phyloP scores from a whole-genome alignment of 64 coral and sea anemone genomes.

The Catalaphyllia jardinei region DNA sequence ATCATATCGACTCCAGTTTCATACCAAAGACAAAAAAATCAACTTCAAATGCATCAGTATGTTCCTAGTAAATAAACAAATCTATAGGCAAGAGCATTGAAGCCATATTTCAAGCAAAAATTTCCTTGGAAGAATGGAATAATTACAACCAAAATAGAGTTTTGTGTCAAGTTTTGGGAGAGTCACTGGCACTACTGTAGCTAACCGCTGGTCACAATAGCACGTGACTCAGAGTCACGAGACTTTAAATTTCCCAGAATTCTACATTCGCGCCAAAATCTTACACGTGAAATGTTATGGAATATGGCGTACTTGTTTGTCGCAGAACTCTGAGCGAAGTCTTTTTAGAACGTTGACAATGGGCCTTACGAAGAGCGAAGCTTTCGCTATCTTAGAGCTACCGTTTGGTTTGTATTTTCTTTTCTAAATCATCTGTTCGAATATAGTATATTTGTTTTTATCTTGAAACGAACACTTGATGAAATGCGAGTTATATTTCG shows the following conservation, averaged over 20 bases:
- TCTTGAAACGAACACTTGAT: not conserved
- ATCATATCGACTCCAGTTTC: not conserved
- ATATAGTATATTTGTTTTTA: not conserved
- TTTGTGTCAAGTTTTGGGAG: not conserved
- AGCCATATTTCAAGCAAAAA: not conserved
- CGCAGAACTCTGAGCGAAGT: conserved; percentile 15
- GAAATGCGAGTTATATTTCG: not conserved
- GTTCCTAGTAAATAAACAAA: not conserved
- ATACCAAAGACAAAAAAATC: not conserved
- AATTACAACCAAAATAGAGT: not conserved
- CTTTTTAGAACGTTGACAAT: conserved; percentile 32
- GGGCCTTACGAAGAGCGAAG: conserved; percentile 86
- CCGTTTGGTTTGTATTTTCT: conserved; percentile 56
- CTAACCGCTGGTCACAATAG: not conserved
- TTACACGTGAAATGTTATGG: conserved; percentile 80
- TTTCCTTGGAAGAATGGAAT: too few species aligned
- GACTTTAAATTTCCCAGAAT: conserved; percentile 92
- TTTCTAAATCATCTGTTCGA: not conserved
- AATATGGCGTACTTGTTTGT: conserved; percentile 73
- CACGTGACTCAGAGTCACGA: conserved; percentile 36
- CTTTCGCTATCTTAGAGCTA: conserved; percentile 78
- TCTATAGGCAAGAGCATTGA: not conserved
- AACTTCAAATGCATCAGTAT: not conserved
- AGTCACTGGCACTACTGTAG: conserved; percentile 17
- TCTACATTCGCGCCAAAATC: conserved; percentile 74